Conservation (phyloP, 2,113 vertebrate genomes). For the Strigops habroptila region DNA sequence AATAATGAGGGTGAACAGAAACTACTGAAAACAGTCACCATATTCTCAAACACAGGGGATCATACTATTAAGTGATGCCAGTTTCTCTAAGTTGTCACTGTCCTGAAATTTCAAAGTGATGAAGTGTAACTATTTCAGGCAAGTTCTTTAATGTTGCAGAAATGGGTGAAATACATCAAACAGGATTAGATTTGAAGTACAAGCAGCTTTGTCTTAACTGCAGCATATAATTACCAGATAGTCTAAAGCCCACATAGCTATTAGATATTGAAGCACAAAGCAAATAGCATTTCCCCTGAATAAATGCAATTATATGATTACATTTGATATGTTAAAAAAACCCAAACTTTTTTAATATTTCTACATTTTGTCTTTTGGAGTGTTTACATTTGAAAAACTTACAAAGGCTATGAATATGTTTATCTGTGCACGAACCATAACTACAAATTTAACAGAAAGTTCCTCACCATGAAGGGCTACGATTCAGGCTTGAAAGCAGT, state of each 20-base stretch:
- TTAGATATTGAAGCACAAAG: constrained; percentile 24
- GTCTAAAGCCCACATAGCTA: constrained; percentile 25
- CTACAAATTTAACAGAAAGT: neutral
- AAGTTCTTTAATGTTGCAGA: constrained; percentile 30
- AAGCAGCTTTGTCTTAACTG: constrained; percentile 43
- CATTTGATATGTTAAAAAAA: neutral
- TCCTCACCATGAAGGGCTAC: neutral
- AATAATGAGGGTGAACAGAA: constrained; percentile 39
- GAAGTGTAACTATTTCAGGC: neutral
- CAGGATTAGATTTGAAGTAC: constrained; percentile 31
- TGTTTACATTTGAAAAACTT: neutral
- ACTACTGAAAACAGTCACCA: neutral
- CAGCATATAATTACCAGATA: constrained; percentile 57
- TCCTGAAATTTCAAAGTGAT: constrained; percentile 23
- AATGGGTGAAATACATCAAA: constrained; percentile 49
- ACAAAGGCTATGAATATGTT: neutral
- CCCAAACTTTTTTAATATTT: neutral
- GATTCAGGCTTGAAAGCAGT: neutral
- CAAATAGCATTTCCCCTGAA: constrained; percentile 34
- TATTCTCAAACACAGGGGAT: neutral
- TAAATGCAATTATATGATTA: constrained; percentile 61
- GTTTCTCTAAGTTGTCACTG: constrained; percentile 9
- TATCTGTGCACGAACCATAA: neutral
- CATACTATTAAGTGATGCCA: neutral
- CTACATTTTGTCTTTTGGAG: neutral